Evolutionary conservation across 1,140 invertebrate species (phyloP).

Genomic region (Anastrepha ludens): DNA sequence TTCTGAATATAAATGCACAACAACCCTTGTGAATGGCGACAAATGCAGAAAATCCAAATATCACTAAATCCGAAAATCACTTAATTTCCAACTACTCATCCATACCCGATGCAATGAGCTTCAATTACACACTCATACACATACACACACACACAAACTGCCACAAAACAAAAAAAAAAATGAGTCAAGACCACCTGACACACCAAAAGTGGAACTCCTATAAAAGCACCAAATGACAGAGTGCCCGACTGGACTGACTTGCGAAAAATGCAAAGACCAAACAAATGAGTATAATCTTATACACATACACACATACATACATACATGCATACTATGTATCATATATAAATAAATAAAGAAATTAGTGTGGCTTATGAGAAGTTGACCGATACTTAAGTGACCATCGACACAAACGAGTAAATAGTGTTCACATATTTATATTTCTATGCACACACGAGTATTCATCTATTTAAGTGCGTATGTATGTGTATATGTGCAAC

Average conservation of each 20-base stretch:
- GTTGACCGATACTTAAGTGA: slow-evolving; percentile 43
- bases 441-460: neutral
- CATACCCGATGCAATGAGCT: neutral
- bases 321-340: neutral
- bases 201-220: neutral
- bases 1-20: neutral
- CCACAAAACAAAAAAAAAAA: neutral
- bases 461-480: neutral
- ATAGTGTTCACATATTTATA: neutral
- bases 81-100: slow-evolving; percentile 40
- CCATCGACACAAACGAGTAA: neutral
- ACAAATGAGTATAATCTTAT: no score
- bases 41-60: slow-evolving; percentile 35
- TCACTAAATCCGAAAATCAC: slow-evolving; percentile 50
- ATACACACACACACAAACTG: neutral
- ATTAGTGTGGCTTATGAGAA: slow-evolving; percentile 51
- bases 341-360: slow-evolving; percentile 35
- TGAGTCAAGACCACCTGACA: slow-evolving; percentile 24
- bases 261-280: slow-evolving; percentile 3
- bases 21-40: neutral
- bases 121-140: neutral
- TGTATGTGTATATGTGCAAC: neutral
- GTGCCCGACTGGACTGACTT: slow-evolving; percentile 35
- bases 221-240: neutral
- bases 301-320: neutral